Conservation (phyloP, 2,888 invertebrate species). For the Plagodis dolabraria region DNA sequence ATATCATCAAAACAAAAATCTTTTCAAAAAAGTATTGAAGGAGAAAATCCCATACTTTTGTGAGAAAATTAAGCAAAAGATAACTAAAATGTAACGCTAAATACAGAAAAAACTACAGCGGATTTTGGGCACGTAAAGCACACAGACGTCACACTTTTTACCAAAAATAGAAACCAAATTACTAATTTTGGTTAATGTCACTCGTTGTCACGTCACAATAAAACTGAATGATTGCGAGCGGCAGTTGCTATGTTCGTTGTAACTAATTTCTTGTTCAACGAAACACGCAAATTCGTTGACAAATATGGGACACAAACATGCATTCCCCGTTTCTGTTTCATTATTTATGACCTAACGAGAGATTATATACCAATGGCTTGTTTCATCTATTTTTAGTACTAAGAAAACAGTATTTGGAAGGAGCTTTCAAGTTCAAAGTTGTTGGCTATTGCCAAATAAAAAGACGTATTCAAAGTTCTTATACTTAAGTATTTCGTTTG, state of each 20-base stretch:
- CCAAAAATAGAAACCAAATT: constrained; percentile 26
- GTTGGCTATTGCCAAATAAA: too few relatives aligned
- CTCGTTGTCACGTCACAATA: constrained; percentile 37
- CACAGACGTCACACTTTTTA: constrained; percentile 16
- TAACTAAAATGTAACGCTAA: too few relatives aligned
- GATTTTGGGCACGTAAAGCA: constrained; percentile 1
- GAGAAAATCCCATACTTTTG: too few relatives aligned
- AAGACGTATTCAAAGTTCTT: too few relatives aligned
- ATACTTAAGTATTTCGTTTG: not conserved
- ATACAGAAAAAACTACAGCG: too few relatives aligned
- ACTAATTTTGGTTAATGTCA: constrained; percentile 23
- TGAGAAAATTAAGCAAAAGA: too few relatives aligned
- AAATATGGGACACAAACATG: constrained; percentile 64
- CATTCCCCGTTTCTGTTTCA: constrained; percentile 56
- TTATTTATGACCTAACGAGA: constrained; percentile 26
- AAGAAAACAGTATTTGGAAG: too few relatives aligned
- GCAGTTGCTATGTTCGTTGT: constrained; percentile 16
- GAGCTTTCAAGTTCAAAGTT: too few relatives aligned
- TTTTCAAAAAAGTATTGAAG: not conserved
- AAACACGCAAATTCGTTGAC: constrained; percentile 59
- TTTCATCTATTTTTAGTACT: not conserved
- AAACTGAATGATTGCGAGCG: constrained; percentile 42
- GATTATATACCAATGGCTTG: not conserved
- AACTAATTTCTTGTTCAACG: constrained; percentile 50
- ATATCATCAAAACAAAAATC: not conserved